phyloP scores from a whole-genome alignment of 1,140 invertebrate species.

The Cydia amplana region DNA sequence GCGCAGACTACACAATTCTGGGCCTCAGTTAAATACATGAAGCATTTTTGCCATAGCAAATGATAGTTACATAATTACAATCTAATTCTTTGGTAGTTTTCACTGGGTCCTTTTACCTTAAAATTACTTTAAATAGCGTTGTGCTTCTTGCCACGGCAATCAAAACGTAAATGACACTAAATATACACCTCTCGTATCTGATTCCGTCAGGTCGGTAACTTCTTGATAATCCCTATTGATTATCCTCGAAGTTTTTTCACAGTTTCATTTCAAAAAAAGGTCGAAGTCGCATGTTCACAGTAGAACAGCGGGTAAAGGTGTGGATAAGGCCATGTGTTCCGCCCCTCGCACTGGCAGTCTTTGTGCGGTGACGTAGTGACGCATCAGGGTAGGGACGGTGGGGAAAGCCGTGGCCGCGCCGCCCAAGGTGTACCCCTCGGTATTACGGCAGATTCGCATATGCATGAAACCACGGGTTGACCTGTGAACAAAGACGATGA shows the following conservation, averaged over 20 bases:
- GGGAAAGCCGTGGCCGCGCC: constrained; percentile 95
- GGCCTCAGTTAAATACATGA: constrained; percentile 37
- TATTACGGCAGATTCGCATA: constrained; percentile 92
- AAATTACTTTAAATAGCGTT: constrained; percentile 55
- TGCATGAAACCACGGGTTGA: constrained; percentile 97
- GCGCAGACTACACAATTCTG: constrained; percentile 32
- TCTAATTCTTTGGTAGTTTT: constrained; percentile 72
- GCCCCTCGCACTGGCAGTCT: constrained; percentile 95
- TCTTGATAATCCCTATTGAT: constrained; percentile 20
- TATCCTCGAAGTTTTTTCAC: constrained; percentile 28
- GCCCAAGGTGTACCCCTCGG: constrained; percentile 90
- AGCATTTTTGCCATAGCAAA: constrained; percentile 36
- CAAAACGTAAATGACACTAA: constrained; percentile 39
- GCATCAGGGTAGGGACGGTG: constrained; percentile 94
- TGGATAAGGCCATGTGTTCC: constrained; percentile 95
- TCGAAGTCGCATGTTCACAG: constrained; percentile 80
- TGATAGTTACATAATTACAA: constrained; percentile 35
- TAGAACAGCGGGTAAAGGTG: constrained; percentile 92
- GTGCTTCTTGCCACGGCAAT: constrained; percentile 39
- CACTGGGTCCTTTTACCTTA: constrained; percentile 63
- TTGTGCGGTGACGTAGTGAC: constrained; percentile 94
- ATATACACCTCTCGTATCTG: constrained; percentile 40
- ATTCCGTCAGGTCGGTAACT: constrained; percentile 27
- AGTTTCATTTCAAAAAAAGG: constrained; percentile 12
- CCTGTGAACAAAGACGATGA: constrained; percentile 80